Conservation (phyloP, 2,888 invertebrate genomes). For the Polylopha cassiicola region DNA sequence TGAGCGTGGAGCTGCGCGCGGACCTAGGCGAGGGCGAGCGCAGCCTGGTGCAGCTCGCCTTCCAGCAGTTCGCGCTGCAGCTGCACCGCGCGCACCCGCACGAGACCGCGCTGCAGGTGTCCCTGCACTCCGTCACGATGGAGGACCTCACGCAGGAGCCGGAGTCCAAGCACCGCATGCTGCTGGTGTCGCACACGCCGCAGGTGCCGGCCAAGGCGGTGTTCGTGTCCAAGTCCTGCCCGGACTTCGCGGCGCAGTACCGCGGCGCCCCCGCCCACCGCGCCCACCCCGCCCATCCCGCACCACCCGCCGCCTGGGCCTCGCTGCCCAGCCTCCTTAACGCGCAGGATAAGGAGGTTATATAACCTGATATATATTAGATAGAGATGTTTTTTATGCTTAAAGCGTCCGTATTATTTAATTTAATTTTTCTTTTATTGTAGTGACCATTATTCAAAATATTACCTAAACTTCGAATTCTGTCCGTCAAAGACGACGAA, state of each 20-base stretch:
- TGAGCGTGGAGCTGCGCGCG: constrained; percentile 86
- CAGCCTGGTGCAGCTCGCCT: constrained; percentile 89
- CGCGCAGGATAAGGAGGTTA: constrained; percentile 39
- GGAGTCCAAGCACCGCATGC: constrained; percentile 87
- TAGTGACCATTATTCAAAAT: too few relatives aligned
- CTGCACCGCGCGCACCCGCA: constrained; percentile 82
- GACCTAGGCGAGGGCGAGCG: constrained; percentile 82
- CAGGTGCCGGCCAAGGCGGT: constrained; percentile 65
- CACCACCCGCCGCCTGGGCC: constrained; percentile 27
- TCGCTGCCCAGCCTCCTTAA: constrained; percentile 54
- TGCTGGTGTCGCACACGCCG: constrained; percentile 85
- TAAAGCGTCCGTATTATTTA: background rate
- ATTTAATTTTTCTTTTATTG: background rate
- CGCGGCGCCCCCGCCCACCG: constrained; percentile 32
- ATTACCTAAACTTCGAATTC: too few relatives aligned
- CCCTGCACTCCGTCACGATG: constrained; percentile 90
- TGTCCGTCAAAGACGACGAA: too few relatives aligned
- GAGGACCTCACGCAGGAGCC: constrained; percentile 90
- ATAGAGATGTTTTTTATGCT: too few relatives aligned
- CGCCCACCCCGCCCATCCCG: constrained; percentile 28
- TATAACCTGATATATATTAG: too few relatives aligned
- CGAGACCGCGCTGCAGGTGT: constrained; percentile 86
- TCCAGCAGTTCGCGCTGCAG: constrained; percentile 87
- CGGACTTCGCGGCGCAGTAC: constrained; percentile 75
- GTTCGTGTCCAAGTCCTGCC: constrained; percentile 88